Evolutionary conservation across 2,797 vertebrate genomes (phyloP), one percentile per base, ranked within the genome.

Genomic region (Okamejei kenojei): DNA sequence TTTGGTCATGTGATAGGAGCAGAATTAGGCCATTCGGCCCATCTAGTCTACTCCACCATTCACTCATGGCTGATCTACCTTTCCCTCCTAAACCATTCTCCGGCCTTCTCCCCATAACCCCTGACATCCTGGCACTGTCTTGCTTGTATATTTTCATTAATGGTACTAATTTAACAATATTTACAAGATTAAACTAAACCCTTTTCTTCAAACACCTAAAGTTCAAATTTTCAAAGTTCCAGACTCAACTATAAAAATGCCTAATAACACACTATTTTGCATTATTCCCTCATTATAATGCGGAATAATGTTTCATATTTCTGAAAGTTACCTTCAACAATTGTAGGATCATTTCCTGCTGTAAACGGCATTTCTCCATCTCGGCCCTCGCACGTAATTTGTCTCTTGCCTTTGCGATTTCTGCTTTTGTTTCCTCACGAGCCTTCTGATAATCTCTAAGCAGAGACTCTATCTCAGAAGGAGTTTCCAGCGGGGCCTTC

Each of bases 371-470:
- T 94, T 98, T 99, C 94, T 99, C 98, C 95, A 97, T 97, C 94
- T 98, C 97, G 0, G 98, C 97, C 93, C 97, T 96, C 94, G 98
- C 97, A 65, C 97, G 94, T 68, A 99, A 97, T 86, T 97, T 96
- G 45, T 97, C 97, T 90, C 97, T 95, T 0, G 98, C 98, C 94
- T 95, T 96, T 0, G 98, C 97, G 17, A 99, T 99, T 96, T 99
- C 98, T 0, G 95, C 96, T 95, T 97, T 97, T 93, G 98, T 97
- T 94, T 99, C 98, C 94, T 99, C 98, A 0, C 97, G 97, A 1
- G 98, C 99, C 90, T 94, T 97, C 93, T 97, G 96, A 93, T 99
- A 99, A 95, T 99, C 98, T 81, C 94, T 96, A 94, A 99, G 95
- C 95, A 98, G 94, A 93, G 97, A 94, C 94, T 98, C 97, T 5